Conservation (phyloP, 2,797 vertebrate species). For the Sus cebifrons region DNA sequence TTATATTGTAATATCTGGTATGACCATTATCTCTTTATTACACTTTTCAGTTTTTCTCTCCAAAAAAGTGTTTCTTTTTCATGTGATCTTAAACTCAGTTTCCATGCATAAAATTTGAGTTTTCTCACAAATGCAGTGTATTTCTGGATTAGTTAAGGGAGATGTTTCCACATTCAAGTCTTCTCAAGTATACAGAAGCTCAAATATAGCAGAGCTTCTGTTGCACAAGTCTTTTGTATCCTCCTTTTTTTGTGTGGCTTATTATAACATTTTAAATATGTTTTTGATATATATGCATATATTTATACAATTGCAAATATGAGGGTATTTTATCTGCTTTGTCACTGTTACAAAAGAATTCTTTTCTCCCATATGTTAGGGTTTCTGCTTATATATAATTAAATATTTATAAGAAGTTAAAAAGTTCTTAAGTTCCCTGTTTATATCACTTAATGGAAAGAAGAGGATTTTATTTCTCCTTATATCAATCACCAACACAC, state of each 20-base stretch:
- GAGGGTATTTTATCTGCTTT: background rate
- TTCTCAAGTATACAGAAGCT: conserved; percentile 7
- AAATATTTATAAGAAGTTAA: conserved; percentile 31
- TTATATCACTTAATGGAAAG: background rate
- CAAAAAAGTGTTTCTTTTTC: too few relatives aligned
- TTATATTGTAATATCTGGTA: too few relatives aligned
- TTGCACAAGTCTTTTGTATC: background rate
- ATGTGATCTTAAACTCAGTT: background rate
- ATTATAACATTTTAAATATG: conserved; percentile 33
- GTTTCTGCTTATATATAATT: background rate
- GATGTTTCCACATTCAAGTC: background rate
- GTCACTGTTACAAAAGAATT: background rate
- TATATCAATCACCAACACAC: background rate
- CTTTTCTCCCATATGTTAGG: background rate
- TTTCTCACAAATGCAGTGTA: background rate
- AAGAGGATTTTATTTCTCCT: conserved; percentile 47
- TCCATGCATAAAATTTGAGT: background rate
- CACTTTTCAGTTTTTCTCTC: too few relatives aligned
- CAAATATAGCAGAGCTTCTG: background rate
- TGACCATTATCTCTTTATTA: too few relatives aligned
- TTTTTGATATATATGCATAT: background rate
- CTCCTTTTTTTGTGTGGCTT: background rate
- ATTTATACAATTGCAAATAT: background rate
- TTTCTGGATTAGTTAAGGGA: background rate
- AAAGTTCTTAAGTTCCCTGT: background rate